Evolutionary conservation across 1,140 invertebrate species (phyloP).

Genomic region (Harpegnathos saltator): DNA sequence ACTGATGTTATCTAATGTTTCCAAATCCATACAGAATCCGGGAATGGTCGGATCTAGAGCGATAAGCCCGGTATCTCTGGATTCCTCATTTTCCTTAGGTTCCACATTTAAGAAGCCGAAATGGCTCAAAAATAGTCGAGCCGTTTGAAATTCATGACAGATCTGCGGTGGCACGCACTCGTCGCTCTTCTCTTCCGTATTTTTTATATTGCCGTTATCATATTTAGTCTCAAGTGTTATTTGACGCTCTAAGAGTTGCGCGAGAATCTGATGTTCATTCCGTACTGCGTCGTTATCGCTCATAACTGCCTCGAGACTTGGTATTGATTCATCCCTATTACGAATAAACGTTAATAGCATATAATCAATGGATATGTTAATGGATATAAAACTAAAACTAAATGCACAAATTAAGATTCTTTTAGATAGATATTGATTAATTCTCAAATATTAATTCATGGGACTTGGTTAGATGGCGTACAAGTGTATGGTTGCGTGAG

Average conservation of each 20-base stretch:
- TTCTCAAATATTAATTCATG: too few species aligned
- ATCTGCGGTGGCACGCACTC: slow-evolving; percentile 94
- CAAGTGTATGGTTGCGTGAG: too few species aligned
- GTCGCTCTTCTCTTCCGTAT: slow-evolving; percentile 85
- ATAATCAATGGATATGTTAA: too few species aligned
- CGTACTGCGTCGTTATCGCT: slow-evolving; percentile 86
- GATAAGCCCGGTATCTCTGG: slow-evolving; percentile 88
- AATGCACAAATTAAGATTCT: too few species aligned
- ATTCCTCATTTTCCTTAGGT: slow-evolving; percentile 86
- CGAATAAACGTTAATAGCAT: not conserved
- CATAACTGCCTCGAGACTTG: slow-evolving; percentile 91
- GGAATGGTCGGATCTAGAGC: slow-evolving; percentile 91
- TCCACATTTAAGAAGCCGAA: slow-evolving; percentile 96
- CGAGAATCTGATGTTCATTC: slow-evolving; percentile 84
- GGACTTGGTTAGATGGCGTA: too few species aligned
- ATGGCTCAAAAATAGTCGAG: slow-evolving; percentile 96
- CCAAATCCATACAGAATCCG: slow-evolving; percentile 91
- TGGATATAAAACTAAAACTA: too few species aligned
- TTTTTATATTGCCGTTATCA: slow-evolving; percentile 85
- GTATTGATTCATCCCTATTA: slow-evolving; percentile 93
- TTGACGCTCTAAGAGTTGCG: slow-evolving; percentile 81
- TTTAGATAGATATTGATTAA: too few species aligned
- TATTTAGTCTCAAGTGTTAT: slow-evolving; percentile 86
- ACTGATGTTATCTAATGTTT: slow-evolving; percentile 93
- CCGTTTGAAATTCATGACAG: slow-evolving; percentile 97